Evolutionary conservation across 2,797 vertebrate genomes (phyloP), one percentile per base, ranked within the genome.

Genomic region (Fundulus diaphanus): DNA sequence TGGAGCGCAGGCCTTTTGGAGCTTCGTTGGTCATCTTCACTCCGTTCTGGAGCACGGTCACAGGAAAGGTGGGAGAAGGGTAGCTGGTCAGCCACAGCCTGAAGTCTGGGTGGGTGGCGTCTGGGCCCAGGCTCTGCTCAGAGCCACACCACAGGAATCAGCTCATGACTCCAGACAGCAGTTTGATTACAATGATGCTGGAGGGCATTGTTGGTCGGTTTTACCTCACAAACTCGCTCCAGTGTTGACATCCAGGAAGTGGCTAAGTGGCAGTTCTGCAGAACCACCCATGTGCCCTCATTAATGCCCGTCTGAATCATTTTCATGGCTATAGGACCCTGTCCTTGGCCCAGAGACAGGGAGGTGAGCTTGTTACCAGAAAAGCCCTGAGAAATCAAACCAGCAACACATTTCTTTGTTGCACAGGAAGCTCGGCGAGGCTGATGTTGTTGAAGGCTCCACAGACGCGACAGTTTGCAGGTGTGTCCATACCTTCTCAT

Each of bases 21-120:
- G 96, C 96, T 85, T 98, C 97, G 0, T 96, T 97, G 83, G 97
- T 98, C 96, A 98, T 98, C 89, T 98, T 97, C 75, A 97, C 96
- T 7, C 97, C 96, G 0, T 97, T 97, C 92, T 98, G 97, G 68
- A 97, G 96, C 33, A 98, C 96, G 0, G 96, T 94, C 85, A 97
- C 97, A 0, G 97, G 97, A 91, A 98, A 99, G 20, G 94, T 96
- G 72, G 96, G 94, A 52, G 96, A 97, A 0, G 97, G 96, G 90
- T 97, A 99, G 93, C 97, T 98, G 27, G 97, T 98, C 81, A 98
- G 92, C 97, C 97, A 98, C 37, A 98, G 88, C 15, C 96, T 95
- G 92, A 97, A 97, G 85, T 97, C 96, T 35, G 97, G 96, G 79
- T 98, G 96, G 3, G 96, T 97, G 5, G 91, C 89, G 29, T 98